phyloP scores from a whole-genome alignment of 2,113 vertebrate species.

The Morphnarchus princeps region DNA sequence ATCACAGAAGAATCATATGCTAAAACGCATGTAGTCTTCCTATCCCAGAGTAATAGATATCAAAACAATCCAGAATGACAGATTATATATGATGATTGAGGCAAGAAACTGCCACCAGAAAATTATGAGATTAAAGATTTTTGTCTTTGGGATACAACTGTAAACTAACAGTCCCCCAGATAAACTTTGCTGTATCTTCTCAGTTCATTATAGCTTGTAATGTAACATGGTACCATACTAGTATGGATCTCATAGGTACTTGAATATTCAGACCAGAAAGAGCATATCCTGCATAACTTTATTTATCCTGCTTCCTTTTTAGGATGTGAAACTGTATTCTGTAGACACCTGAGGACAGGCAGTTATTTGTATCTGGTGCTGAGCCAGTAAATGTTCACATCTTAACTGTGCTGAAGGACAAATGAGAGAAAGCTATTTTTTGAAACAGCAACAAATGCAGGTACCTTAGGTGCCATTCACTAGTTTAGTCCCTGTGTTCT shows the following conservation, averaged over 20 bases:
- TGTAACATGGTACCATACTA: background rate
- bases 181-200: background rate
- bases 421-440: background rate
- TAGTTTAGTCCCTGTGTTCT: background rate
- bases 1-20: background rate
- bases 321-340: background rate
- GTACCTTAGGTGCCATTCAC: background rate
- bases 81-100: background rate
- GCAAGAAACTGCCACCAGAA: background rate
- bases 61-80: background rate
- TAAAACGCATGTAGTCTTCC: background rate
- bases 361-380: background rate
- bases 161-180: background rate
- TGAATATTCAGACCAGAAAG: background rate
- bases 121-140: background rate
- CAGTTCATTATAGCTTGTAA: background rate
- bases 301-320: background rate
- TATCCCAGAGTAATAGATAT: background rate
- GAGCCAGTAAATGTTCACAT: background rate
- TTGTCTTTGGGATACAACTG: background rate
- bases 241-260: background rate
- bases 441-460: background rate
- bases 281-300: background rate
- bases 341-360: background rate
- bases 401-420: background rate